Evolutionary conservation across 2,113 vertebrate genomes (phyloP).

Genomic region (Lethenteron camtschaticum): DNA sequence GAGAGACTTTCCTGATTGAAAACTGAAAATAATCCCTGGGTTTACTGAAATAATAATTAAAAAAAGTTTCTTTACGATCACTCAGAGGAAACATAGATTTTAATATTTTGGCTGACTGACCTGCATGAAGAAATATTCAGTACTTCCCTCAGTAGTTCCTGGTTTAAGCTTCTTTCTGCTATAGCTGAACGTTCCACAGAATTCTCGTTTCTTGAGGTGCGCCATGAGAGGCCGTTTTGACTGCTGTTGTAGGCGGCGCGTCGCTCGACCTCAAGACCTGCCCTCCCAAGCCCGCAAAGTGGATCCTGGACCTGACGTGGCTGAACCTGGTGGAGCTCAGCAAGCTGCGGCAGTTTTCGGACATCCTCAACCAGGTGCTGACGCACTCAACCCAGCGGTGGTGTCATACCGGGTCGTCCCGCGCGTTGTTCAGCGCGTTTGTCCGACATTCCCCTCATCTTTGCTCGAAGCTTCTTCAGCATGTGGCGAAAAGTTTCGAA

Average conservation of each 20-base stretch:
- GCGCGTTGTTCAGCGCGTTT: too few relatives aligned
- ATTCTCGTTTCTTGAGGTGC: background rate
- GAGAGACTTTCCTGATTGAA: too few relatives aligned
- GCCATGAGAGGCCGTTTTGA: background rate
- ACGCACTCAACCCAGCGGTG: background rate
- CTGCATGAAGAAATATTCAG: too few relatives aligned
- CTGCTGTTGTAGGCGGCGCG: constrained; percentile 45
- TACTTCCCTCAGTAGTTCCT: background rate
- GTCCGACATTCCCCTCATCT: too few relatives aligned
- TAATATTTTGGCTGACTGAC: too few relatives aligned
- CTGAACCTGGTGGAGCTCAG: constrained; percentile 78
- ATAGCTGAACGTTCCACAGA: background rate
- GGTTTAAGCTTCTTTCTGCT: background rate
- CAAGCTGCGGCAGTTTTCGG: constrained; percentile 64
- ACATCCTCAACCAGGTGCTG: constrained; percentile 59
- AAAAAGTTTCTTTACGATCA: too few relatives aligned
- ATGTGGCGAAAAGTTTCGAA: too few relatives aligned
- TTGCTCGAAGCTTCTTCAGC: too few relatives aligned
- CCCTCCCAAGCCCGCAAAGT: constrained; percentile 63
- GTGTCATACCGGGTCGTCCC: too few relatives aligned
- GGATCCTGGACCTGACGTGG: constrained; percentile 94
- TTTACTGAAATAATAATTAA: too few relatives aligned
- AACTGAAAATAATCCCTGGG: too few relatives aligned
- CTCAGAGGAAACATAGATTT: too few relatives aligned
- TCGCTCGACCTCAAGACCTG: constrained; percentile 76